Evolutionary conservation across 2,888 invertebrate genomes (phyloP).

Genomic region (Hyalella azteca): DNA sequence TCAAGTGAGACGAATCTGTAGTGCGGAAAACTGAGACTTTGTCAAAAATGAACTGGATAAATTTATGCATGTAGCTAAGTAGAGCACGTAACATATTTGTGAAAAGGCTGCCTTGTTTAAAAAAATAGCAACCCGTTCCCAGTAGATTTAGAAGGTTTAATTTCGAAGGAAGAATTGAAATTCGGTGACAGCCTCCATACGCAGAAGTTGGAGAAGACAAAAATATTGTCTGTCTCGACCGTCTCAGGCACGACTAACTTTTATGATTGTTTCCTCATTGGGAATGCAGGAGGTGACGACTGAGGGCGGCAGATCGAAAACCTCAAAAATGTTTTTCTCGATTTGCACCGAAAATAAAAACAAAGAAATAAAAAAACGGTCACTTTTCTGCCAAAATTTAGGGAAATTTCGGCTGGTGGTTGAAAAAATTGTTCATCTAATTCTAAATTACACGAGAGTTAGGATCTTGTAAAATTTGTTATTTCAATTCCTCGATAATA

Average conservation of each 20-base stretch:
- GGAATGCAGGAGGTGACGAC: background rate
- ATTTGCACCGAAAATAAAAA: background rate
- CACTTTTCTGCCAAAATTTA: too few species aligned
- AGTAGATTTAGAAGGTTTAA: too few species aligned
- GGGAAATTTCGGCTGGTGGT: background rate
- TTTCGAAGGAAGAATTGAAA: too few species aligned
- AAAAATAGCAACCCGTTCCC: too few species aligned
- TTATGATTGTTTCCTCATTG: constrained; percentile 27
- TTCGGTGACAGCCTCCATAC: background rate
- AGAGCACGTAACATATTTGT: too few species aligned
- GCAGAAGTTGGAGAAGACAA: background rate
- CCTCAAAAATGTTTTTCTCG: background rate
- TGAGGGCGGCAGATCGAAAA: background rate
- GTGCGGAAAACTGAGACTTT: too few species aligned
- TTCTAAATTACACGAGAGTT: background rate
- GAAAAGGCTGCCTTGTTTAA: too few species aligned
- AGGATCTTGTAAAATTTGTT: too few species aligned
- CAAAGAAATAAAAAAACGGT: background rate
- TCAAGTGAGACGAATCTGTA: too few species aligned
- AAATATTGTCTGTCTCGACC: constrained; percentile 7
- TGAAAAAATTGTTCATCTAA: background rate
- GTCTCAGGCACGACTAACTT: background rate
- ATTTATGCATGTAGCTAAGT: too few species aligned
- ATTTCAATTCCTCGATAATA: too few species aligned
- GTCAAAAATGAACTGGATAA: too few species aligned